These are phyloP conservation scores for Morinoia aosen DNA, from an alignment of 2,888 invertebrate genomes.

Conservation along the genomic window DNA sequence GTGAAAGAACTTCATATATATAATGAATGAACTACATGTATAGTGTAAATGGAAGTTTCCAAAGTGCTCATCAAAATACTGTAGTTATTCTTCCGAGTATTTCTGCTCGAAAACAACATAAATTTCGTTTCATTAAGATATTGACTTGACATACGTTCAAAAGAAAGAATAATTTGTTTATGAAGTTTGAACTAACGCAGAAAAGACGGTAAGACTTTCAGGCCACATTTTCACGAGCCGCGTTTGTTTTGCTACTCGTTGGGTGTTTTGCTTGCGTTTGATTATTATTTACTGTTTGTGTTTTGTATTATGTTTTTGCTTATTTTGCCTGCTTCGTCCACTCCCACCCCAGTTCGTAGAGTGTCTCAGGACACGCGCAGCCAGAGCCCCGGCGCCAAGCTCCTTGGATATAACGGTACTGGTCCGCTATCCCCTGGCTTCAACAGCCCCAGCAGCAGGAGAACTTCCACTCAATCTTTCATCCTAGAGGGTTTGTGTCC, in stretches of 20 bases:
- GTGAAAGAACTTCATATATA: neutral
- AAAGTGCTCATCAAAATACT: neutral
- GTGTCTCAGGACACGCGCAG: conserved; percentile 82
- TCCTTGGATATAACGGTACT: conserved; percentile 67
- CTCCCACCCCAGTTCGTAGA: conserved; percentile 75
- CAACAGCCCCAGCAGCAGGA: conserved; percentile 89
- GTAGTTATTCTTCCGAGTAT: neutral
- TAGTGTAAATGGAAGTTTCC: neutral
- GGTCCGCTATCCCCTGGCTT: conserved; percentile 90
- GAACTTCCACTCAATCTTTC: conserved; percentile 93
- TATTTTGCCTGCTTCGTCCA: neutral
- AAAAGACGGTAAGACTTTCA: neutral
- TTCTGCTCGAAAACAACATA: neutral
- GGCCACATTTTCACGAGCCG: neutral
- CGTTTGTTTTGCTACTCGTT: neutral
- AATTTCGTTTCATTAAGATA: neutral
- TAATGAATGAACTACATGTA: neutral
- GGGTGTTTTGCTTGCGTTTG: neutral
- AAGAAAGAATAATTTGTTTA: neutral
- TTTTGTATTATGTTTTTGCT: neutral
- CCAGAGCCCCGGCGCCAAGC: conserved; percentile 82
- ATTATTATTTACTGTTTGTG: neutral
- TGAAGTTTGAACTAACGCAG: neutral
- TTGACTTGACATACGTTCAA: neutral
- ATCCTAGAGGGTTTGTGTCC: conserved; percentile 79